Evolutionary conservation across 1,140 invertebrate species (phyloP).

Genomic region (Hycleus cichorii): DNA sequence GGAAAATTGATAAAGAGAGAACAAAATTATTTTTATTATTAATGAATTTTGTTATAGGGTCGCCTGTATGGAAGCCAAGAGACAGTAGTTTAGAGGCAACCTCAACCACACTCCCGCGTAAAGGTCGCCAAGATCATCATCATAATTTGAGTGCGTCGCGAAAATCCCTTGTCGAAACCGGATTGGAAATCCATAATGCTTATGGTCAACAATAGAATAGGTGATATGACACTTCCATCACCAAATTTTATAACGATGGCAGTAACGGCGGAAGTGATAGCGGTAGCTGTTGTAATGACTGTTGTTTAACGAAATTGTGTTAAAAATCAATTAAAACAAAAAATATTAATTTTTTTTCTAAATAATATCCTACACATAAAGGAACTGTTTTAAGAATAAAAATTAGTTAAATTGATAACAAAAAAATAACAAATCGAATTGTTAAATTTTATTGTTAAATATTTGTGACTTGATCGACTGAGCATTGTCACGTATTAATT

Average conservation of each 20-base stretch:
- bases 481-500: not conserved
- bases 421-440: conserved; percentile 14
- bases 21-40: too few relatives aligned
- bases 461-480: conserved; percentile 2
- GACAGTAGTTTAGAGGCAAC: conserved; percentile 48
- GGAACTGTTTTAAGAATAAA: not conserved
- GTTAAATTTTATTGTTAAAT: conserved; percentile 17
- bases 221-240: too few relatives aligned
- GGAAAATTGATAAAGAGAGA: conserved; percentile 1
- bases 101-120: conserved; percentile 43
- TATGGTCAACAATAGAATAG: conserved; percentile 27
- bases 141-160: conserved; percentile 35
- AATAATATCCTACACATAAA: not conserved
- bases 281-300: too few relatives aligned
- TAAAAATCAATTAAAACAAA: too few relatives aligned
- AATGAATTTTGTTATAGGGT: conserved; percentile 58
- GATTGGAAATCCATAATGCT: conserved; percentile 38
- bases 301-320: too few relatives aligned
- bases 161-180: conserved; percentile 39
- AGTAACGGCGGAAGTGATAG: too few relatives aligned
- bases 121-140: conserved; percentile 23
- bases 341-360: not conserved
- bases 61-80: conserved; percentile 86
- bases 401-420: not conserved
- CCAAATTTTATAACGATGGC: too few relatives aligned